Conservation (phyloP, 2,888 invertebrate genomes). For the Ichneumoninae sp. region DNA sequence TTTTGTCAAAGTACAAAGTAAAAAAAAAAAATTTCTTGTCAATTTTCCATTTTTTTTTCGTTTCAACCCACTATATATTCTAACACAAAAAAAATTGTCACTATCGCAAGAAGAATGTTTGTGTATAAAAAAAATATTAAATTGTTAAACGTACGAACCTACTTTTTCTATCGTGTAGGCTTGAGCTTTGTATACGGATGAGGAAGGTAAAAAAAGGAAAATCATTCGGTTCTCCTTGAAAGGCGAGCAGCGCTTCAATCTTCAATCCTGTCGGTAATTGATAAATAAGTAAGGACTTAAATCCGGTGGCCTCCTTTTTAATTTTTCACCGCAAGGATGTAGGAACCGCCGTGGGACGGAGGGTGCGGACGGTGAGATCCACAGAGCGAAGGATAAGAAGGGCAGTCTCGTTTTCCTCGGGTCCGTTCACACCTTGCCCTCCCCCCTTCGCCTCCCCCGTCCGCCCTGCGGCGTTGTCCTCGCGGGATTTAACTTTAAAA, state of each 20-base stretch:
- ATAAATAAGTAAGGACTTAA: conserved; percentile 67
- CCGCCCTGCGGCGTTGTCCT: conserved; percentile 15
- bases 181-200: background rate
- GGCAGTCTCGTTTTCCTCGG: conserved; percentile 41
- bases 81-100: too few species aligned
- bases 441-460: conserved; percentile 7
- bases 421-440: conserved; percentile 51
- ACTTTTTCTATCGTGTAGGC: background rate
- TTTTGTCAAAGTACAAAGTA: too few species aligned
- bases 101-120: background rate
- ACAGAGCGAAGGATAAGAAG: conserved; percentile 16
- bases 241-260: conserved; percentile 18
- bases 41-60: too few species aligned
- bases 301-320: conserved; percentile 68
- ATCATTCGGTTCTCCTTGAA: conserved; percentile 3
- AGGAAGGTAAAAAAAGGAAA: background rate
- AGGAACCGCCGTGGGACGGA: conserved; percentile 12
- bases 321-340: conserved; percentile 61
- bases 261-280: conserved; percentile 63
- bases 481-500: conserved; percentile 77
- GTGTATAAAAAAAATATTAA: background rate
- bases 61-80: too few species aligned
- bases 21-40: too few species aligned
- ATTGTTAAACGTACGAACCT: background rate
- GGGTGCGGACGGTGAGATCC: conserved; percentile 12